Conservation (phyloP, 2,113 vertebrate genomes). For the Marcusenius ussheri region DNA sequence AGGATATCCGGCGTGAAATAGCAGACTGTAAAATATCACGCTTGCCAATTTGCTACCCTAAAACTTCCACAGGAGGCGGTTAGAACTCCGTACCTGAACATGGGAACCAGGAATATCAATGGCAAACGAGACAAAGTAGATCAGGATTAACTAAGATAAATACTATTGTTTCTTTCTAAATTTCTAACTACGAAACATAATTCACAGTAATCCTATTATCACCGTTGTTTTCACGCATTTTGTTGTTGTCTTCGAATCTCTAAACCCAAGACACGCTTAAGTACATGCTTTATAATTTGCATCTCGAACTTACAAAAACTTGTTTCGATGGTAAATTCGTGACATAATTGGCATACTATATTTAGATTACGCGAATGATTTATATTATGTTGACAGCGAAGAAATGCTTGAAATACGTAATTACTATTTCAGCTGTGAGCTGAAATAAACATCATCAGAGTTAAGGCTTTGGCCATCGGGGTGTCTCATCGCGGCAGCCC, state of each 20-base stretch:
- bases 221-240: not conserved
- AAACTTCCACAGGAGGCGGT: not conserved
- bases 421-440: not conserved
- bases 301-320: not conserved
- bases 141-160: not conserved
- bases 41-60: not conserved
- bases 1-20: not conserved
- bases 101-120: not conserved
- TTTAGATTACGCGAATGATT: not conserved
- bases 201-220: not conserved
- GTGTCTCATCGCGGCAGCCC: not conserved
- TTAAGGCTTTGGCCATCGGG: not conserved
- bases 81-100: not conserved
- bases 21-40: not conserved
- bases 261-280: not conserved
- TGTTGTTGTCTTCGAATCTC: not conserved
- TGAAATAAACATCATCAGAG: not conserved
- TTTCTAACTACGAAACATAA: not conserved
- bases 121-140: not conserved
- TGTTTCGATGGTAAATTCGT: not conserved
- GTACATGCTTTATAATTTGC: not conserved
- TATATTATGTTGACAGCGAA: not conserved
- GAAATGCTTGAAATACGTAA: not conserved
- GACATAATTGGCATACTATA: not conserved
- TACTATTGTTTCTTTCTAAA: not conserved